These are phyloP conservation scores for Noturus placidus DNA, from an alignment of 2,113 vertebrate genomes.

Conservation along the genomic window DNA sequence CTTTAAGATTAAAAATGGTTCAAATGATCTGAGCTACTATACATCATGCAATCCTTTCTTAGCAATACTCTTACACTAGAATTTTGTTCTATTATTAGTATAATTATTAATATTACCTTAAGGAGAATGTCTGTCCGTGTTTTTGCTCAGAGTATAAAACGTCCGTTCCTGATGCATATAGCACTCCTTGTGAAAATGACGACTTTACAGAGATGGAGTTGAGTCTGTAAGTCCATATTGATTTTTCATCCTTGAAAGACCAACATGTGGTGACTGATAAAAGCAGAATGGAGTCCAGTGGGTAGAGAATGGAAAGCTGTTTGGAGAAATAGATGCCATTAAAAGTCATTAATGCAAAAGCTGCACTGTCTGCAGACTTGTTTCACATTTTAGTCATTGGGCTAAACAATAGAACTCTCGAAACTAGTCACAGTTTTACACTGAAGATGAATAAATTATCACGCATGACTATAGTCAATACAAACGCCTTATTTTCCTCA, in stretches of 20 bases:
- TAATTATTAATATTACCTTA: conserved; percentile 1
- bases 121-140: neutral
- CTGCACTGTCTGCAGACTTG: neutral
- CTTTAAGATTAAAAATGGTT: neutral
- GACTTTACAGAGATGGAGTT: neutral
- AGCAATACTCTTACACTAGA: neutral
- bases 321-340: neutral
- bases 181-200: conserved; percentile 7
- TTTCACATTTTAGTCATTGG: neutral
- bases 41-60: neutral
- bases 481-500: neutral
- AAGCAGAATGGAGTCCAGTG: neutral
- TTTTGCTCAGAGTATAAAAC: neutral
- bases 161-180: neutral
- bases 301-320: neutral
- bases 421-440: neutral
- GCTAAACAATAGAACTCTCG: neutral
- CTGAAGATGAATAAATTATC: neutral
- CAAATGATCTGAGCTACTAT: neutral
- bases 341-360: conserved; percentile 1
- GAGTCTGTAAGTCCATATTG: neutral
- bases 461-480: neutral
- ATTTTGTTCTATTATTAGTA: neutral
- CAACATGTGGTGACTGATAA: conserved; percentile 7
- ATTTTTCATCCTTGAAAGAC: conserved; percentile 5